phyloP scores from a whole-genome alignment of 1,140 invertebrate species.

The Phymorhynchus buccinoides region DNA sequence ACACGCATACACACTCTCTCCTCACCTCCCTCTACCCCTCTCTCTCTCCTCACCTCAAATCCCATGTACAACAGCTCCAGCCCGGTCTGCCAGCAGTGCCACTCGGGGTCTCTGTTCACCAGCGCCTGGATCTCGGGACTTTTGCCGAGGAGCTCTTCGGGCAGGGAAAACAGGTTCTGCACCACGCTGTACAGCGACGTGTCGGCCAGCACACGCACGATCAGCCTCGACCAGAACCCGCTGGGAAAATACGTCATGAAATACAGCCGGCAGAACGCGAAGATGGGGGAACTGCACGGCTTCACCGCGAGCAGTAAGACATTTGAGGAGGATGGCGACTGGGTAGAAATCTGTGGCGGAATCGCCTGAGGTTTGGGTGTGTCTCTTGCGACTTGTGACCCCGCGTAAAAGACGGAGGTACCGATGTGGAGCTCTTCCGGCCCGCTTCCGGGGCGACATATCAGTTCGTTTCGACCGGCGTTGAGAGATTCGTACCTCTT shows the following conservation, averaged over 20 bases:
- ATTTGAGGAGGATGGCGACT: conserved; percentile 29
- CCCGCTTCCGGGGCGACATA: neutral
- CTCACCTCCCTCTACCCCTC: no score
- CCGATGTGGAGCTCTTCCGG: conserved; percentile 45
- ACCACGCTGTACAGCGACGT: conserved; percentile 72
- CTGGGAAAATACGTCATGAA: conserved; percentile 96
- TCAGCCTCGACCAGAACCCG: conserved; percentile 97
- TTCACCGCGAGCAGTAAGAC: conserved; percentile 49
- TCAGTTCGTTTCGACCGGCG: neutral
- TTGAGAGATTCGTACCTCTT: conserved; percentile 26
- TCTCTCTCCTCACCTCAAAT: conserved; percentile 49
- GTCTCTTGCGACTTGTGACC: conserved; percentile 42
- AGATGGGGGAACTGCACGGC: conserved; percentile 60
- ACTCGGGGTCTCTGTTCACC: conserved; percentile 79
- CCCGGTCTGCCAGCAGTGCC: conserved; percentile 97
- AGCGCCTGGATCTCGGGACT: conserved; percentile 48
- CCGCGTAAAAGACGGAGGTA: conserved; percentile 41
- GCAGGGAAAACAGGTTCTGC: conserved; percentile 54
- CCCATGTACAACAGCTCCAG: conserved; percentile 86
- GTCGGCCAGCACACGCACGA: conserved; percentile 92
- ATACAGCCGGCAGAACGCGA: conserved; percentile 73
- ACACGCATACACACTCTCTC: no score
- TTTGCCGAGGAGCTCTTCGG: conserved; percentile 47
- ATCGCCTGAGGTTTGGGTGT: neutral
- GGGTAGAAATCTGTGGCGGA: neutral